Base-by-base conservation (phyloP, 2,113 vertebrate genomes). In the Haemorhous mexicanus region DNA sequence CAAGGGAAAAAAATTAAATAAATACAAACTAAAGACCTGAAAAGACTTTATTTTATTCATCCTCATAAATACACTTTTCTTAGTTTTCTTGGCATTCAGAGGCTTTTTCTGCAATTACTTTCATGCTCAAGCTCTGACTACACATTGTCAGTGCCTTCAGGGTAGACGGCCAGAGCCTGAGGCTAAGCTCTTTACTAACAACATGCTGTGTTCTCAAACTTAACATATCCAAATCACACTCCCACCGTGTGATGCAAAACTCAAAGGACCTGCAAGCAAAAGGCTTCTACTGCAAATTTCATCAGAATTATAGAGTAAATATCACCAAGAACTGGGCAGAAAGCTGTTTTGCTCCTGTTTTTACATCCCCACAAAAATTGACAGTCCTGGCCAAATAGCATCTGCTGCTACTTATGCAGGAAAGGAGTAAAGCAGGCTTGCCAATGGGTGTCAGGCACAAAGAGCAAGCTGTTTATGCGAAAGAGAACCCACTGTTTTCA, bases 221-320 rank as follows among this genome's bases (percentile, higher is more conserved):
- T n/a, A 37, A 32, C 23, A n/a, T 2, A 39, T 19, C 16, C 11
- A 52, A 62, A 77, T n/a, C 59, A 43, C 56, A 66, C 7, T n/a
- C 46, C 50, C 30, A 33, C 21, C 3, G 0, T 1, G 23, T 0
- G 3, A 62, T 9, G 26, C 14, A 26, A 81, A 86, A 64, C 37
- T 20, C 81, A 37, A 74, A 46, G 4, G 23, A 62, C 10, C 22
- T 19, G 63, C 68, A 90, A 52, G 14, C 37, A 61, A 35, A 46
- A 92, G 14, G 15, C 16, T 50, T 62, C 30, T 9, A 6, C 61
- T 49, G 19, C 11, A 22, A 9, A 17, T 32, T 67, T 37, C 2
- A 22, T 11, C 33, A 70, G 21, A 74, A 66, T 9, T 10, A 44
- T 0, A 4, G 0, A 24, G 11, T 10, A 73, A 43, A 10, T 4